A percentile compares a stretch with the other conserved stretches of the same genome.
These are phyloP conservation scores for Phodopus roborovskii DNA, from an alignment of 2,113 vertebrate species.

Conservation along the genomic window DNA sequence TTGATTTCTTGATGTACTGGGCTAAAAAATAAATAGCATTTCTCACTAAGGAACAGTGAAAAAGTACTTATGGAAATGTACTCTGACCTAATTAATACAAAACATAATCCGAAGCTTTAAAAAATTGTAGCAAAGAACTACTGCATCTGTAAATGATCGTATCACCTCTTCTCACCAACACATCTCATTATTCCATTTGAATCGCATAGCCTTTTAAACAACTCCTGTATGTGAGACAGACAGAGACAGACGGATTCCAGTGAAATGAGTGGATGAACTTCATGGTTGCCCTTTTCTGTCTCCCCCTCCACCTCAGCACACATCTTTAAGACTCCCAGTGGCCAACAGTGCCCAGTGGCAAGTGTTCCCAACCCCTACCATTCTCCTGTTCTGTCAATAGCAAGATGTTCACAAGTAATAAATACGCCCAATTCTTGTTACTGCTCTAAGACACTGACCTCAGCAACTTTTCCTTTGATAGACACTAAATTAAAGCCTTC, in stretches of 20 bases:
- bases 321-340: not conserved
- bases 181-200: not conserved
- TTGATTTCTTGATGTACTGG: not conserved
- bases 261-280: not conserved
- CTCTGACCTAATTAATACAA: not conserved
- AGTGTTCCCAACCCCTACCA: not conserved
- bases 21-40: not conserved
- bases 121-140: not conserved
- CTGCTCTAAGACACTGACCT: not conserved
- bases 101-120: not conserved
- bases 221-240: not conserved
- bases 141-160: not conserved
- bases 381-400: not conserved
- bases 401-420: not conserved
- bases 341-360: not conserved
- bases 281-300: not conserved
- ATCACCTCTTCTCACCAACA: not conserved
- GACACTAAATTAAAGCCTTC: not conserved
- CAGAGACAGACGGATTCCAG: too few relatives aligned
- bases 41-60: not conserved
- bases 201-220: not conserved
- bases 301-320: not conserved
- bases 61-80: not conserved
- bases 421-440: not conserved
- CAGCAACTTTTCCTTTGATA: not conserved